Evolutionary conservation across 2,797 vertebrate species (phyloP).

Genomic region (Hydrocynus forskahlii): DNA sequence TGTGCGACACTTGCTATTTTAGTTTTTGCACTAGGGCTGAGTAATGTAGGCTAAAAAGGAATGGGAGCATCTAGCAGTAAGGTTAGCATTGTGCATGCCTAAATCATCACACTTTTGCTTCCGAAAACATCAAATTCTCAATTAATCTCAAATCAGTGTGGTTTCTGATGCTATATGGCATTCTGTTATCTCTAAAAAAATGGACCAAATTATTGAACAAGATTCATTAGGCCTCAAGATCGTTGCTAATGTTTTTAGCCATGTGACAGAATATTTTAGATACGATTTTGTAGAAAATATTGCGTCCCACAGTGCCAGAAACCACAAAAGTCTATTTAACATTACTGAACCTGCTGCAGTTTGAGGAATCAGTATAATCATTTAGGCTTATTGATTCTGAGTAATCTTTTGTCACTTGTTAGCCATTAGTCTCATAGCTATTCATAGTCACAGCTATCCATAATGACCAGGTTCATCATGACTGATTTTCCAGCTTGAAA

Average conservation of each 20-base stretch:
- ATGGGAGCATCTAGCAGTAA: not conserved
- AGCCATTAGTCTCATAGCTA: not conserved
- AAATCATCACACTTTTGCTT: not conserved
- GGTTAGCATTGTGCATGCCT: not conserved
- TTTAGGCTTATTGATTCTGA: not conserved
- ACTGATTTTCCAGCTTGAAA: too few relatives aligned
- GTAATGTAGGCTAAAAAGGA: not conserved
- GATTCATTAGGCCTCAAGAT: too few relatives aligned
- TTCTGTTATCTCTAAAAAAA: not conserved
- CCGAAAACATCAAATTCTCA: not conserved
- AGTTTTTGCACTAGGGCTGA: not conserved
- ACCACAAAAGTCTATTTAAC: not conserved
- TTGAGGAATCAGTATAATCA: not conserved
- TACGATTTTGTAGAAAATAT: not conserved
- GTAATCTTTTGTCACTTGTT: not conserved
- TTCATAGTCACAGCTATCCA: too few relatives aligned
- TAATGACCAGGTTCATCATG: too few relatives aligned
- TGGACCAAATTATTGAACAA: too few relatives aligned
- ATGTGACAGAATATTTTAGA: not conserved
- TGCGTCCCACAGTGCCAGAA: not conserved
- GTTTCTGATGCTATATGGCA: not conserved
- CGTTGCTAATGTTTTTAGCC: too few relatives aligned
- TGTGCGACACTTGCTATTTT: not conserved
- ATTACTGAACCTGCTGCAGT: not conserved
- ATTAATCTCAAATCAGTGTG: not conserved